Conservation (phyloP, 2,113 vertebrate genomes). For the Cyanoliseus patagonus region DNA sequence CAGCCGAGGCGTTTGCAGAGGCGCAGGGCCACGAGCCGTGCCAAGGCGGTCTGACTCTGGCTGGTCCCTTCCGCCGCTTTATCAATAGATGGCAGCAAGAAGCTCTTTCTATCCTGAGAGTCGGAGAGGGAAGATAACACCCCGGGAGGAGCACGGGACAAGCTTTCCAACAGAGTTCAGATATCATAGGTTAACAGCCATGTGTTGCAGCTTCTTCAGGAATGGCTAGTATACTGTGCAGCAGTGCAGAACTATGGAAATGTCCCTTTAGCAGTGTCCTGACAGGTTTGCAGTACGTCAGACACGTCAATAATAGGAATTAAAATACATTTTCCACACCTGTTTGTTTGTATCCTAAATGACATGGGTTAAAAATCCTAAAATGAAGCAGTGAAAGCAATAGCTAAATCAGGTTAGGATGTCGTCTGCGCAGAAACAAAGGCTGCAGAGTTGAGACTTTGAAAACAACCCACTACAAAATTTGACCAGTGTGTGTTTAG, state of each 20-base stretch:
- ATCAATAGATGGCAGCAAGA: constrained; percentile 66
- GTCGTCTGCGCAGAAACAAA: neutral
- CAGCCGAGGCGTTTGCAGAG: too few species aligned
- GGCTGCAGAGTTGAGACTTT: neutral
- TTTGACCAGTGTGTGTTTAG: neutral
- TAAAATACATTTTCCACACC: neutral
- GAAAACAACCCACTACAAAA: too few species aligned
- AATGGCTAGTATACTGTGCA: rapidly evolving
- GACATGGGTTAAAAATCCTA: neutral
- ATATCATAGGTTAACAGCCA: rapidly evolving
- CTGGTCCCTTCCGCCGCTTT: neutral
- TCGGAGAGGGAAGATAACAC: neutral
- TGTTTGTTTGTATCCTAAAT: neutral
- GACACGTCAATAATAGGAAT: rapidly evolving
- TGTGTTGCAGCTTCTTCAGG: rapidly evolving
- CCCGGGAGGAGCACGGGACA: rapidly evolving
- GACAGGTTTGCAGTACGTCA: rapidly evolving
- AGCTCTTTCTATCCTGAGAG: neutral
- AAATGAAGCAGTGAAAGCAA: neutral
- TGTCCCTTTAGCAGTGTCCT: neutral
- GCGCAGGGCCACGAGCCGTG: rapidly evolving
- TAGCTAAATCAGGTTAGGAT: neutral
- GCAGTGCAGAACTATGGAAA: rapidly evolving
- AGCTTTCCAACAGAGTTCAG: neutral
- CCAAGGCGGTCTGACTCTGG: rapidly evolving